Conservation (phyloP, 2,113 vertebrate genomes). For the Marmota monax region DNA sequence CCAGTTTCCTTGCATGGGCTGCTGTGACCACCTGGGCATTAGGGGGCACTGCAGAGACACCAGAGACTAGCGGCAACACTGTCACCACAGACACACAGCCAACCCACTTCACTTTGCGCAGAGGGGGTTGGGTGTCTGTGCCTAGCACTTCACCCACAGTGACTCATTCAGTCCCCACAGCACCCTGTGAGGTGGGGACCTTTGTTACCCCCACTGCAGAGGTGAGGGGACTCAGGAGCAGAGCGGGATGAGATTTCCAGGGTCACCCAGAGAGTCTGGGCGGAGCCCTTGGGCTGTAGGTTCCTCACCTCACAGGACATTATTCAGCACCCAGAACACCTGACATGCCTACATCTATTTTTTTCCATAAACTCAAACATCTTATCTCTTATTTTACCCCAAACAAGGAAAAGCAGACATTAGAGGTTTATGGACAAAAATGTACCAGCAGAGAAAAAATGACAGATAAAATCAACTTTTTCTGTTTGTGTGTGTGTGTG, state of each 20-base stretch:
- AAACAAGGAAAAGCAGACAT: neutral
- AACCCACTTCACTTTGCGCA: neutral
- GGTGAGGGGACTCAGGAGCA: neutral
- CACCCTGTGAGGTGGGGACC: neutral
- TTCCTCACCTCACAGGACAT: neutral
- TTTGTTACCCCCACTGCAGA: neutral
- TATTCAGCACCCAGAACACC: neutral
- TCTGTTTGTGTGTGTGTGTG: too few species aligned
- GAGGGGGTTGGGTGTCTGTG: too few species aligned
- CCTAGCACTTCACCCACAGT: too few species aligned
- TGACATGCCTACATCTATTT: neutral
- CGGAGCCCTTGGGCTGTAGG: neutral
- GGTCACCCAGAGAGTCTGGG: neutral
- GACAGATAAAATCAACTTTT: neutral
- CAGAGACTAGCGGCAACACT: accelerated
- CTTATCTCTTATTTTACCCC: constrained; percentile 48
- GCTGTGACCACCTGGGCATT: accelerated
- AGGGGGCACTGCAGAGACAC: accelerated
- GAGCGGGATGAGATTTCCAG: neutral
- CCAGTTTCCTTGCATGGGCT: neutral
- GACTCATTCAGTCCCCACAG: neutral
- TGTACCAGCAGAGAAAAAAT: neutral
- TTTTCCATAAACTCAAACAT: neutral
- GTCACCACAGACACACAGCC: too few species aligned
- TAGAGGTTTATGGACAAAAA: constrained; percentile 32